Evolutionary conservation across 2,888 invertebrate genomes (phyloP), one percentile per base, ranked within the genome.

Genomic region (Machimus atricapillus): DNA sequence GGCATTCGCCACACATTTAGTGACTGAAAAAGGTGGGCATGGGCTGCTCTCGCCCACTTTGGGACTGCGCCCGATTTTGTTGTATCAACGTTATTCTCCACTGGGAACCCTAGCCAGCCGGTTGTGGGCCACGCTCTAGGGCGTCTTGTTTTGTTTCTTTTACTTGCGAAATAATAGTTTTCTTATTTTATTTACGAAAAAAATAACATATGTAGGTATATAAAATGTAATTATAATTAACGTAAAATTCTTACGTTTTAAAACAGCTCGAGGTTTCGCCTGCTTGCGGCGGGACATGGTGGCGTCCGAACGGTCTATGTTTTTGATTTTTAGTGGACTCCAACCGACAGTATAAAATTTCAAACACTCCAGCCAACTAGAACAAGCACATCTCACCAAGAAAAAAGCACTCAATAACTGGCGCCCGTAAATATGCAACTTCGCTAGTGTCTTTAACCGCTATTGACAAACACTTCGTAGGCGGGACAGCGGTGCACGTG

Each of bases 221-320:
- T 31, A 34, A 43, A 46, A 7, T 34, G 2, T 12, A 46, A 73
- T 31, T 31, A 73, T 31, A 81, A 81, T 14, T 58, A n/a, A n/a
- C 58, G 66, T 1, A 27, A 40, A 40, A 66, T 66, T 83, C 95
- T 95, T 93, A 95, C 95, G 94, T 94, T 95, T 95, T 87, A 92
- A 90, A 89, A 95, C 93, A 88, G 95, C 95, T 90, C 95, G 94
- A 89, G 95, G 95, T 90, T 95, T 95, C 76, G 95, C 95, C 91
- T 95, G 95, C 92, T 95, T 95, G 90, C 95, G 93, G 90, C 95
- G 94, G 89, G 95, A 95, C 95, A 95, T 94, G 86, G 31, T 76
- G 34, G 8, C 14, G 9, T 9, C 7, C 76, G 37, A 9, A 31
- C 12, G 66, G 66, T 66, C 66, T 66, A 66, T 66, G 9, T 23